phyloP scores from a whole-genome alignment of 2,888 invertebrate genomes.

The Drosophila nr. perissopoda region DNA sequence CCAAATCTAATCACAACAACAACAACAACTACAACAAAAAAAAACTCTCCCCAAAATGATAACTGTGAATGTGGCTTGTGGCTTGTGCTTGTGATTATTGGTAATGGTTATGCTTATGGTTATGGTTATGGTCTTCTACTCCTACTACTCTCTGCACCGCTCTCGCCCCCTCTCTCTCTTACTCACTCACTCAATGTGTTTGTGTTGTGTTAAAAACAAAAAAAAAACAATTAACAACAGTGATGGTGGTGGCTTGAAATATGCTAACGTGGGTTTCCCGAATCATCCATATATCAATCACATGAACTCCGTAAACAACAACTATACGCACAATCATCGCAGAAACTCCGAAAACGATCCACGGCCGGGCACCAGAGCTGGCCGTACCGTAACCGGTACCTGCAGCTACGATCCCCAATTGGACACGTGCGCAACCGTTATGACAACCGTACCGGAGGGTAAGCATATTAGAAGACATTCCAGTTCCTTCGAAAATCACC shows the following conservation, averaged over 20 bases:
- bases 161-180: constrained; percentile 12
- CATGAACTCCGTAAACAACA: constrained; percentile 83
- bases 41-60: constrained; percentile 34
- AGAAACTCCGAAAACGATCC: constrained; percentile 84
- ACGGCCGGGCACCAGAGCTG: constrained; percentile 82
- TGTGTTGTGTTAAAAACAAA: constrained; percentile 48
- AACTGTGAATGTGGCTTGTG: constrained; percentile 43
- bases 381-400: constrained; percentile 82
- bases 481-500: neutral
- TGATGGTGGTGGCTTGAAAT: constrained; percentile 86
- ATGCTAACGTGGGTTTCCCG: constrained; percentile 88
- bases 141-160: constrained; percentile 47
- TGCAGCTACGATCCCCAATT: constrained; percentile 83
- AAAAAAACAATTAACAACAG: constrained; percentile 41
- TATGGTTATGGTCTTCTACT: constrained; percentile 45
- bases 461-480: constrained; percentile 25
- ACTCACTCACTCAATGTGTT: constrained; percentile 38
- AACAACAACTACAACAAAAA: constrained; percentile 17
- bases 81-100: constrained; percentile 40
- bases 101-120: constrained; percentile 42
- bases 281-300: constrained; percentile 84
- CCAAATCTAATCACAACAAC: constrained; percentile 25
- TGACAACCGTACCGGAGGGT: constrained; percentile 84
- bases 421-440: constrained; percentile 83
- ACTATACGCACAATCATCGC: constrained; percentile 82